A percentile compares a stretch with the other conserved stretches of the same genome.
Conservation (phyloP, 2,888 invertebrate genomes). For the Penaeus monodon region DNA sequence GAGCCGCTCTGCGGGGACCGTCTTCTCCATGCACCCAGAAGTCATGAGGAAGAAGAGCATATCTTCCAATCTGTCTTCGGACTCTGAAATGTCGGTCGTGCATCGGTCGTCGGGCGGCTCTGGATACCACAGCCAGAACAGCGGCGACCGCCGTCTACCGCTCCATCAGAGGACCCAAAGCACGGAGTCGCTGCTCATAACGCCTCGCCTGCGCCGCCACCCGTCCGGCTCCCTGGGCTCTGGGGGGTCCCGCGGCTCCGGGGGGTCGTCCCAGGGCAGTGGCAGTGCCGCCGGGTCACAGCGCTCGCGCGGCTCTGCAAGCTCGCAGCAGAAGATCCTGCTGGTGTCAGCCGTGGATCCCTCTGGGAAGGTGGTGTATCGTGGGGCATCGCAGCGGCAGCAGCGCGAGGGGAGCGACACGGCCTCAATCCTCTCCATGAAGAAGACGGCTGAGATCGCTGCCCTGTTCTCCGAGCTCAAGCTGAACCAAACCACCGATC, state of each 20-base stretch:
- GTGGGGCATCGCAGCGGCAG: slow-evolving; percentile 63
- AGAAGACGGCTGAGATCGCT: slow-evolving; percentile 90
- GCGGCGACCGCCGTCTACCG: neutral
- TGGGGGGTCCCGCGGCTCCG: slow-evolving; percentile 45
- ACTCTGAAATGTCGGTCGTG: slow-evolving; percentile 40
- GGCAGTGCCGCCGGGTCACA: slow-evolving; percentile 33
- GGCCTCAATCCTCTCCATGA: slow-evolving; percentile 82
- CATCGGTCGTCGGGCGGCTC: slow-evolving; percentile 48
- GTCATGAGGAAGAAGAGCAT: slow-evolving; percentile 53
- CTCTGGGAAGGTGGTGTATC: slow-evolving; percentile 70
- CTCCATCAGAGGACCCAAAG: slow-evolving; percentile 30
- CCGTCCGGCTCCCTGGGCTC: slow-evolving; percentile 57
- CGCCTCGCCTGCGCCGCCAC: slow-evolving; percentile 46
- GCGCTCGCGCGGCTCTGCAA: slow-evolving; percentile 21
- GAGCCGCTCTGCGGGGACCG: slow-evolving; percentile 52
- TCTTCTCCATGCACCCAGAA: slow-evolving; percentile 50
- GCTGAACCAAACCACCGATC: slow-evolving; percentile 67
- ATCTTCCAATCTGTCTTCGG: slow-evolving; percentile 42
- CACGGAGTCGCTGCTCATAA: slow-evolving; percentile 42
- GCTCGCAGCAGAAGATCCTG: slow-evolving; percentile 69
- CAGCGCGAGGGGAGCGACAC: slow-evolving; percentile 61
- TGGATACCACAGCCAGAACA: slow-evolving; percentile 37
- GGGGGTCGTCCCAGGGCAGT: slow-evolving; percentile 34
- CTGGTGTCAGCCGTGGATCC: slow-evolving; percentile 73
- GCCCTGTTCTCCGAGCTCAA: slow-evolving; percentile 82